A percentile compares a stretch with the other conserved stretches of the same genome.
Evolutionary conservation across 2,797 vertebrate species (phyloP).

Genomic region (Lutjanus campechanus): DNA sequence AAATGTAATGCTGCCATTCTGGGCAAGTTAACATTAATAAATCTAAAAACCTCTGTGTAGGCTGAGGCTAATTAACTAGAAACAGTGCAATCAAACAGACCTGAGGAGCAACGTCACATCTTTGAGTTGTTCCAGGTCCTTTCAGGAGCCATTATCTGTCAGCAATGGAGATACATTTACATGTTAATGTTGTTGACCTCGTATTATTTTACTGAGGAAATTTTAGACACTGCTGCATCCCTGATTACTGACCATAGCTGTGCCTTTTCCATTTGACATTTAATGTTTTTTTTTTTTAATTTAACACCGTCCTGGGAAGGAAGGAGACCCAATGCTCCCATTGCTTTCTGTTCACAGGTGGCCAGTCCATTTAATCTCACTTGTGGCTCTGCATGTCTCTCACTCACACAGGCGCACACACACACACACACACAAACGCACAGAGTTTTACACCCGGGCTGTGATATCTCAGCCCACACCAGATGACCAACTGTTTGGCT

Average conservation of each 20-base stretch:
- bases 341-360: conserved; percentile 61
- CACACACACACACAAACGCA: conserved; percentile 28
- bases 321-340: conserved; percentile 29
- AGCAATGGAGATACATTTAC: not conserved
- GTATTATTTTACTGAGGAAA: not conserved
- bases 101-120: not conserved
- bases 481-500: conserved; percentile 78
- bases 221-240: not conserved
- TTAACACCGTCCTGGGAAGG: conserved; percentile 5
- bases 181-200: not conserved
- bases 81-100: conserved; percentile 21
- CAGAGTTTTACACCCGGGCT: conserved; percentile 67
- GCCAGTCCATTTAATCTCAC: conserved; percentile 55
- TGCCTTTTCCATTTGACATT: conserved; percentile 13
- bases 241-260: not conserved
- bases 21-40: not conserved
- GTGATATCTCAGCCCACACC: conserved; percentile 72
- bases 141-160: not conserved
- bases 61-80: conserved; percentile 25
- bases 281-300: not conserved
- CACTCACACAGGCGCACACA: conserved; percentile 29
- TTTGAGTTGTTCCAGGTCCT: not conserved
- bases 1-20: conserved; percentile 2
- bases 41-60: conserved; percentile 6
- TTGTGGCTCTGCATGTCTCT: conserved; percentile 59